phyloP scores from a whole-genome alignment of 2,113 vertebrate species.

The Mobula birostris region DNA sequence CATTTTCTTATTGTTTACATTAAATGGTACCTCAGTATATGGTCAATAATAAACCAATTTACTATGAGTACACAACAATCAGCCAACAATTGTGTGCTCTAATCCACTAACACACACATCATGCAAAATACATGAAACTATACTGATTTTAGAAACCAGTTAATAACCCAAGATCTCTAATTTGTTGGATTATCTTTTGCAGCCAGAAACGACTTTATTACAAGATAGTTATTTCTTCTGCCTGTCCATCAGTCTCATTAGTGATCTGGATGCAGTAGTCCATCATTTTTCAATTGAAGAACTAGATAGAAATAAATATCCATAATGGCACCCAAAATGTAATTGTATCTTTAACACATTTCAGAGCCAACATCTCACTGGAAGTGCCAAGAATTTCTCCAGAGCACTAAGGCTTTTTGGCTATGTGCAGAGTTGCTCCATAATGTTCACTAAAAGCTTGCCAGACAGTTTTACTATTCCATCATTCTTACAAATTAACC shows the following conservation, averaged over 20 bases:
- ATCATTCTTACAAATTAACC: conserved; percentile 13
- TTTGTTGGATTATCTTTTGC: not conserved
- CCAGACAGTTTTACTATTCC: conserved; percentile 29
- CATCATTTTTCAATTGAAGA: not conserved
- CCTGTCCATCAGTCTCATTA: not conserved
- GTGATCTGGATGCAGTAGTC: not conserved
- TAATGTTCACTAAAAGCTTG: conserved; percentile 19
- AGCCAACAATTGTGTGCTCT: not conserved
- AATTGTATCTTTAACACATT: not conserved
- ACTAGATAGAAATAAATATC: not conserved
- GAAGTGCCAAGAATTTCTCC: not conserved
- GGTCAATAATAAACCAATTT: too few species aligned
- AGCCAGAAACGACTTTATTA: not conserved
- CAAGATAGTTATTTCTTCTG: not conserved
- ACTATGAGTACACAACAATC: not conserved
- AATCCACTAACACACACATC: not conserved
- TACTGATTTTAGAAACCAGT: conserved; percentile 23
- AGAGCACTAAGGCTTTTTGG: not conserved
- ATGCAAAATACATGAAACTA: not conserved
- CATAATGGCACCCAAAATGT: not conserved
- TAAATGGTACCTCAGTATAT: too few species aligned
- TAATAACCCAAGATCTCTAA: conserved; percentile 3
- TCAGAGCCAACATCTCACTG: not conserved
- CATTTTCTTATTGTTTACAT: too few species aligned
- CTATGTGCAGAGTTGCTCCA: not conserved